phyloP scores from a whole-genome alignment of 2,113 vertebrate species.

The Plecturocebus donacophilus region DNA sequence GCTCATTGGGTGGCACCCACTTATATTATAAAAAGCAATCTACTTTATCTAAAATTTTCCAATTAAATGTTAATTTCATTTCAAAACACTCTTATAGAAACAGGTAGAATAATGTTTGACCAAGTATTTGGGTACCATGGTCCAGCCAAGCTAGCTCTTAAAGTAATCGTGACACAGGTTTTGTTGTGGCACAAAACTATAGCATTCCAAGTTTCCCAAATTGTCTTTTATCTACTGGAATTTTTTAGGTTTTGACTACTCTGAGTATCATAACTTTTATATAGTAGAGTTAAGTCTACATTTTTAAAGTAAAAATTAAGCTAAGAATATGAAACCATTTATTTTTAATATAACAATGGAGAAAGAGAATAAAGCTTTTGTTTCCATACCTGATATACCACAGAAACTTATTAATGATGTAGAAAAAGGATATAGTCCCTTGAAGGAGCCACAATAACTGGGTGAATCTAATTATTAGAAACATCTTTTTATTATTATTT shows the following conservation, averaged over 20 bases:
- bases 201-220: neutral
- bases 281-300: neutral
- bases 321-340: neutral
- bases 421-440: neutral
- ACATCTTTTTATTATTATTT: neutral
- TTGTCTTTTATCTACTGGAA: neutral
- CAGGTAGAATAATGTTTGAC: neutral
- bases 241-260: neutral
- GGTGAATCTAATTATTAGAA: neutral
- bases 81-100: neutral
- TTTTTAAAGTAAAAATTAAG: conserved; percentile 42
- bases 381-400: neutral
- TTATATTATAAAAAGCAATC: neutral
- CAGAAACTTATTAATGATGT: neutral
- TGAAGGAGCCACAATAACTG: neutral
- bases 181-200: neutral
- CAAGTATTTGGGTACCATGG: neutral
- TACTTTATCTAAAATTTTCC: neutral
- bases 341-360: neutral
- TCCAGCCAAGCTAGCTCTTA: neutral
- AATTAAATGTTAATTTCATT: neutral
- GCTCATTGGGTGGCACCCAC: neutral
- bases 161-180: neutral
- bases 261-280: neutral
- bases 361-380: neutral